Conservation (phyloP, 2,888 invertebrate genomes). For the Eupithecia centaureata region DNA sequence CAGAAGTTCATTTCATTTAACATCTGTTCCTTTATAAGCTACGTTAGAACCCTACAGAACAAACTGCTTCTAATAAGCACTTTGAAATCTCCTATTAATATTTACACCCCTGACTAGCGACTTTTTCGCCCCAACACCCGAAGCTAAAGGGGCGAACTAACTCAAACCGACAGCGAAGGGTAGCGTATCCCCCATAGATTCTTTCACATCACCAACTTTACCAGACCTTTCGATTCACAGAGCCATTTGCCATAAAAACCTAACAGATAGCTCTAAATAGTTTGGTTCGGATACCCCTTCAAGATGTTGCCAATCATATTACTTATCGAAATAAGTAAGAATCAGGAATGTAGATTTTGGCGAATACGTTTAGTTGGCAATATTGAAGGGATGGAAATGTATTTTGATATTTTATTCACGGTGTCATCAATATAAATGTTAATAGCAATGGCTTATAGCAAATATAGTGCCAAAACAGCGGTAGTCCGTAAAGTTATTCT, state of each 20-base stretch:
- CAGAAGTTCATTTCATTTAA: not conserved
- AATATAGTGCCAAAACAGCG: not conserved
- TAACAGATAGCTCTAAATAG: conserved; percentile 34
- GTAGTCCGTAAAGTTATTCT: not conserved
- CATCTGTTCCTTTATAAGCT: not conserved
- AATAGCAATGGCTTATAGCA: not conserved
- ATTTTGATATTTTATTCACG: conserved; percentile 29
- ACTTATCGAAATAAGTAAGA: conserved; percentile 61
- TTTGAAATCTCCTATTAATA: conserved; percentile 35
- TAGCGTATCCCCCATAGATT: conserved; percentile 54
- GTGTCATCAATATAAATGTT: conserved; percentile 9
- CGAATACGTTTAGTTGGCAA: conserved; percentile 54
- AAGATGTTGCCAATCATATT: conserved; percentile 58
- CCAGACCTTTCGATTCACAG: conserved; percentile 37
- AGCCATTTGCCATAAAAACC: conserved; percentile 17
- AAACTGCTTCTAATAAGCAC: conserved; percentile 23
- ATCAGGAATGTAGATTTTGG: conserved; percentile 58
- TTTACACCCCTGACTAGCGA: conserved; percentile 46
- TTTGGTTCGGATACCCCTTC: conserved; percentile 47
- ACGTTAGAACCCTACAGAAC: not conserved
- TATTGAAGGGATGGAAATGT: conserved; percentile 43
- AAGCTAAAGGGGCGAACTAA: conserved; percentile 52
- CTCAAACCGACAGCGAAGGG: conserved; percentile 57
- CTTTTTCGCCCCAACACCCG: conserved; percentile 52
- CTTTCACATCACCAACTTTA: conserved; percentile 45